phyloP scores from a whole-genome alignment of 2,113 vertebrate genomes.

The Talpa occidentalis region DNA sequence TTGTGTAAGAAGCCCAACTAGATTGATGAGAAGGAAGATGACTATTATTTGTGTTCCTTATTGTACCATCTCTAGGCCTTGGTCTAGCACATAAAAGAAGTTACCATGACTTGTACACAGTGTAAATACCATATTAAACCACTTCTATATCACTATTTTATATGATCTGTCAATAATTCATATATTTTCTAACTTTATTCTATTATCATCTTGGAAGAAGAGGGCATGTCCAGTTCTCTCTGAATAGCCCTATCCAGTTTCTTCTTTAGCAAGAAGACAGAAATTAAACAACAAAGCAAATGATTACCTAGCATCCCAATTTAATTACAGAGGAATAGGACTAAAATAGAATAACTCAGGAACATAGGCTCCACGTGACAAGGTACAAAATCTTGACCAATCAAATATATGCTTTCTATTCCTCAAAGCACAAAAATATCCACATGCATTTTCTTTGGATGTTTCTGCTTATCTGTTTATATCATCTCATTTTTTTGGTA shows the following conservation, averaged over 20 bases:
- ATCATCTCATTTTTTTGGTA: neutral
- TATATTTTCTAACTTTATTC: neutral
- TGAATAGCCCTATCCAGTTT: neutral
- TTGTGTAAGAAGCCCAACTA: neutral
- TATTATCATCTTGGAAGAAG: neutral
- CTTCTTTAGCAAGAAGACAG: neutral
- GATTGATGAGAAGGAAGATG: neutral
- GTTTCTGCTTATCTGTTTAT: constrained; percentile 39
- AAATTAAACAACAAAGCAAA: neutral
- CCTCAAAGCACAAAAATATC: neutral
- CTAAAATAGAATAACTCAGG: neutral
- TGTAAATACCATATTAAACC: neutral
- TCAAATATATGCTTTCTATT: neutral
- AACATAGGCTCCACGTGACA: neutral
- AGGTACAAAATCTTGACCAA: neutral
- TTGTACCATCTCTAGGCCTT: neutral
- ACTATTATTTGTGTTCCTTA: neutral
- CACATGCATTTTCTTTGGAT: constrained; percentile 10
- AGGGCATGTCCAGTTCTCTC: neutral
- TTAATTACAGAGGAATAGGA: neutral
- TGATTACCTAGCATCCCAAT: neutral
- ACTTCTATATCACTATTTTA: neutral
- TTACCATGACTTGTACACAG: neutral
- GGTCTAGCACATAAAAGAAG: constrained; percentile 7
- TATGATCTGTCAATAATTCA: neutral